These are phyloP conservation scores for Australoheros facetus DNA, from an alignment of 2,797 vertebrate genomes.

Conservation along the genomic window DNA sequence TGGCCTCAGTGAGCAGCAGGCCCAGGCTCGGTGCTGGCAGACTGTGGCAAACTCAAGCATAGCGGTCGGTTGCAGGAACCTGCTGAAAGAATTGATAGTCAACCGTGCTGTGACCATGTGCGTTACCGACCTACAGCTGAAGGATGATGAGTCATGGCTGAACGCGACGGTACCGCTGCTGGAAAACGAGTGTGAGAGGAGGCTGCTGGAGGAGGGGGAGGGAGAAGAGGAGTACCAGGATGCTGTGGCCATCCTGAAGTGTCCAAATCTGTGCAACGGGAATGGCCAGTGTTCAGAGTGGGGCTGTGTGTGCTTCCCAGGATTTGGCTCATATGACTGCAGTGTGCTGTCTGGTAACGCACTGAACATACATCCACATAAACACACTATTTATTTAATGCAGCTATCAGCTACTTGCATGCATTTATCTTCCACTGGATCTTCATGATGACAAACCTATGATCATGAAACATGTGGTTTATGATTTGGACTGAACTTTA, in stretches of 20 bases:
- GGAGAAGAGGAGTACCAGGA: conserved; percentile 65
- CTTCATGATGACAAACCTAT: neutral
- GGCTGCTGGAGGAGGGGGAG: conserved; percentile 80
- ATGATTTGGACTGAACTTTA: neutral
- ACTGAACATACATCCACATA: neutral
- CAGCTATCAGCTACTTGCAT: neutral
- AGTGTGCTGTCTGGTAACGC: conserved; percentile 82
- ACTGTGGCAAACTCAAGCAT: conserved; percentile 84
- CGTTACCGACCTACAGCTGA: conserved; percentile 86
- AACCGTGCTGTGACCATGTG: conserved; percentile 80
- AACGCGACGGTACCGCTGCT: conserved; percentile 83
- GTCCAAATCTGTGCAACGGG: conserved; percentile 84
- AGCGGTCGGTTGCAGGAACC: conserved; percentile 76
- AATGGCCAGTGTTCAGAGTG: conserved; percentile 86
- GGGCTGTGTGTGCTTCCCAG: conserved; percentile 86
- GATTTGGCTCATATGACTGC: conserved; percentile 87
- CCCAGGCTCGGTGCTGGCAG: conserved; percentile 74
- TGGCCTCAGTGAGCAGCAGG: conserved; percentile 77
- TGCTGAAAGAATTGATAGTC: conserved; percentile 71
- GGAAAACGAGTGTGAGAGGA: conserved; percentile 91
- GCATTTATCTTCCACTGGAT: neutral
- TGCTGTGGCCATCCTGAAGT: conserved; percentile 77
- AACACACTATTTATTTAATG: neutral
- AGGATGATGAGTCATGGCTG: conserved; percentile 85
- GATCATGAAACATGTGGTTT: neutral